Evolutionary conservation across 2,113 vertebrate genomes (phyloP).

Genomic region (Menura novaehollandiae): DNA sequence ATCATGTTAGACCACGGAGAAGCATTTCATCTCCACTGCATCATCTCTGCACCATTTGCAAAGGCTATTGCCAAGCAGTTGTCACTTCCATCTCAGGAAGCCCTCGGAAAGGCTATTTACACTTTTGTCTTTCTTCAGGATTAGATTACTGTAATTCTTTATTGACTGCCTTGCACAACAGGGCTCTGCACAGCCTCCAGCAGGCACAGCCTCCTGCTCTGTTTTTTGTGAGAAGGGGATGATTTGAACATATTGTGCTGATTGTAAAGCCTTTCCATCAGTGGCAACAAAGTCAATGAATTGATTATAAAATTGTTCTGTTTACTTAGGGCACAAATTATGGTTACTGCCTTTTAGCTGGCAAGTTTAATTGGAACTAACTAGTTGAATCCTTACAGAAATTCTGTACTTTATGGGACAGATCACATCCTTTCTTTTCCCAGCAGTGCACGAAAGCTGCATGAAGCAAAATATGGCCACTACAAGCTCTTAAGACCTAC

Average conservation of each 20-base stretch:
- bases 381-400: neutral
- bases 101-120: slow-evolving; percentile 60
- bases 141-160: slow-evolving; percentile 70
- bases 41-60: neutral
- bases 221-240: neutral
- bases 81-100: slow-evolving; percentile 57
- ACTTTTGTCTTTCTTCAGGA: slow-evolving; percentile 62
- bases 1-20: neutral
- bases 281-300: neutral
- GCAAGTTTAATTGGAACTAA: neutral
- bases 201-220: slow-evolving; percentile 3
- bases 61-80: slow-evolving; percentile 24
- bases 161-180: slow-evolving; percentile 57
- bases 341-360: neutral
- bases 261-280: neutral
- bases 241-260: neutral
- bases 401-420: neutral
- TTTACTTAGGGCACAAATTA: neutral
- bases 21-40: neutral
- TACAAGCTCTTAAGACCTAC: neutral
- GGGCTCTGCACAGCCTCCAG: slow-evolving; percentile 46
- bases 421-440: neutral
- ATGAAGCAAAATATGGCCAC: neutral
- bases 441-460: neutral
- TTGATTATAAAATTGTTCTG: neutral